These are phyloP conservation scores for Anguilla obscura DNA, from an alignment of 2,797 vertebrate species.

Conservation along the genomic window DNA sequence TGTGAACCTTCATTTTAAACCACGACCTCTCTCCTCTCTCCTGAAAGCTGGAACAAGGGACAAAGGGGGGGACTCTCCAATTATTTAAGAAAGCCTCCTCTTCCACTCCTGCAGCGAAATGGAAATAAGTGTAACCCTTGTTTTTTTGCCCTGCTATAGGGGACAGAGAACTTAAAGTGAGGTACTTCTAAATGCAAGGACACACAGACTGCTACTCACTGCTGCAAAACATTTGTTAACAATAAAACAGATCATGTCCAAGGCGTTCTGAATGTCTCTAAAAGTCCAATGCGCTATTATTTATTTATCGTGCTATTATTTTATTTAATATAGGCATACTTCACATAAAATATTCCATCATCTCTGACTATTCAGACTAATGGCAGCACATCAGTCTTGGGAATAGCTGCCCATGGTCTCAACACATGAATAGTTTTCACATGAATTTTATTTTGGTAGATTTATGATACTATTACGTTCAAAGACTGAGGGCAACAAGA, in stretches of 20 bases:
- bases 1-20: conserved; percentile 48
- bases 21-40: conserved; percentile 42
- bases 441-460: conserved; percentile 12
- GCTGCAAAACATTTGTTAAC: background rate
- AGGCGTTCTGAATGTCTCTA: background rate
- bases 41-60: conserved; percentile 39
- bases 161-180: background rate
- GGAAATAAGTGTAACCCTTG: conserved; percentile 37
- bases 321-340: background rate
- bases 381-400: conserved; percentile 16
- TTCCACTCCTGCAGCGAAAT: conserved; percentile 39
- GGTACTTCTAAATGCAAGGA: background rate
- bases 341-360: conserved; percentile 1
- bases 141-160: background rate
- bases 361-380: background rate
- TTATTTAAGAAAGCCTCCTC: conserved; percentile 37
- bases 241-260: background rate
- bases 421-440: conserved; percentile 14
- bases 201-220: background rate
- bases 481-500: conserved; percentile 15
- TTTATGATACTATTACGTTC: conserved; percentile 8
- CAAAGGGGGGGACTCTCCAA: conserved; percentile 46
- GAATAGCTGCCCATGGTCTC: background rate
- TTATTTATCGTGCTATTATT: background rate
- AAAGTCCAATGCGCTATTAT: background rate